phyloP scores from a whole-genome alignment of 2,113 vertebrate species.

The Sylvicapra grimmia region DNA sequence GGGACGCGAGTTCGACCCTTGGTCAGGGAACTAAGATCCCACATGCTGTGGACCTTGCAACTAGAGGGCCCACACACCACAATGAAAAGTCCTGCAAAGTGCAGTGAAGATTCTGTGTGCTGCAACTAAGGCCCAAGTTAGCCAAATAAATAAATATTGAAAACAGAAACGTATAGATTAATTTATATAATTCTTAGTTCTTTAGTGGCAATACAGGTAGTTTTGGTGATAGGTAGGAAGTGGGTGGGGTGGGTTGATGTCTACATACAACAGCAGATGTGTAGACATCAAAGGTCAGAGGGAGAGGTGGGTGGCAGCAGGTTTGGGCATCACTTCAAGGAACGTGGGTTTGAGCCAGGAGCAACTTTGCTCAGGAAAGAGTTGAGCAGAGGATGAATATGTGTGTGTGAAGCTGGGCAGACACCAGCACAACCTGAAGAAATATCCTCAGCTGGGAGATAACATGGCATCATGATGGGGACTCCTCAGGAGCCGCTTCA shows the following conservation, averaged over 20 bases:
- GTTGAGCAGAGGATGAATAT: background rate
- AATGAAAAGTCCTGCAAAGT: background rate
- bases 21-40: background rate
- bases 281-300: fast-evolving
- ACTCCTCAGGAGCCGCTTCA: background rate
- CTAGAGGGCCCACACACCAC: background rate
- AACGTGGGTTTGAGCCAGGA: background rate
- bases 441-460: fast-evolving
- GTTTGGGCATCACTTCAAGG: background rate
- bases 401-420: background rate
- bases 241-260: background rate
- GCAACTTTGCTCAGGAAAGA: background rate
- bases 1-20: fast-evolving
- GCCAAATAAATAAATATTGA: background rate
- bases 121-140: background rate
- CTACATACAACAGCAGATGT: background rate
- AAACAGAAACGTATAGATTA: background rate
- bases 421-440: background rate
- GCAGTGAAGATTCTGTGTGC: background rate
- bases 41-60: background rate
- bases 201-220: too few species aligned
- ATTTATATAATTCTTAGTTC: background rate
- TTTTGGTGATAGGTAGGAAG: too few species aligned
- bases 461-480: background rate
- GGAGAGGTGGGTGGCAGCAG: background rate